Conservation (phyloP, 2,888 invertebrate species). For the Adineta ricciae region DNA sequence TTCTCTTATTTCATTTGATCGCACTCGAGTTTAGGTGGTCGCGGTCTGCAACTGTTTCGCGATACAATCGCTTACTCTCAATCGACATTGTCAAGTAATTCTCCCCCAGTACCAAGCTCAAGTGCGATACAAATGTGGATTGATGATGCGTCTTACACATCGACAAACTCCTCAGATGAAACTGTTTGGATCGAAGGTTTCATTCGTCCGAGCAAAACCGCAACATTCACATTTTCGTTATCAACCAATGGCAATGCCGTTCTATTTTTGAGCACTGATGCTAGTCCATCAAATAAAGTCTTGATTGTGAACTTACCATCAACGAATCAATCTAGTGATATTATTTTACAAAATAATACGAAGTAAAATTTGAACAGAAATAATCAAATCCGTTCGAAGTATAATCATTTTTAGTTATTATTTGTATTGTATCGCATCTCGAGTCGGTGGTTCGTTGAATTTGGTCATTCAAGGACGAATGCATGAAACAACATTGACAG, state of each 20-base stretch:
- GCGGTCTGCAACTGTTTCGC: background rate
- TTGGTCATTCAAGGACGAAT: slow-evolving; percentile 10
- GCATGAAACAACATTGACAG: slow-evolving; percentile 22
- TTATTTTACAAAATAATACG: background rate
- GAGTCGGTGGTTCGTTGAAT: background rate
- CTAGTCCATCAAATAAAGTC: slow-evolving; percentile 36
- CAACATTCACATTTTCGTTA: slow-evolving; percentile 14
- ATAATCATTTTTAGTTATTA: slow-evolving; percentile 29
- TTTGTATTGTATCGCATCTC: background rate
- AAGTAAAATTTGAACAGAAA: slow-evolving; percentile 17
- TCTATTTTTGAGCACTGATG: slow-evolving; percentile 37
- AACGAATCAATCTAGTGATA: background rate
- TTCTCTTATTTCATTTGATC: rapidly evolving
- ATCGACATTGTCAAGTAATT: background rate
- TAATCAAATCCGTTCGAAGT: too few species aligned
- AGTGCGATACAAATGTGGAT: background rate
- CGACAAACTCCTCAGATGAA: background rate
- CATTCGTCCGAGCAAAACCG: background rate
- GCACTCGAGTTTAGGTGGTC: background rate
- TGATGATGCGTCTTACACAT: background rate
- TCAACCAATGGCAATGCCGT: slow-evolving; percentile 37
- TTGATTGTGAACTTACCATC: background rate
- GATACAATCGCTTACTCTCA: too few species aligned
- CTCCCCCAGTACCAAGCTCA: background rate
- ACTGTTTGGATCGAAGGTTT: slow-evolving; percentile 29